Evolutionary conservation across 2,888 invertebrate species (phyloP), one percentile per base, ranked within the genome.

Genomic region (Rhagophthalmus giganteus): DNA sequence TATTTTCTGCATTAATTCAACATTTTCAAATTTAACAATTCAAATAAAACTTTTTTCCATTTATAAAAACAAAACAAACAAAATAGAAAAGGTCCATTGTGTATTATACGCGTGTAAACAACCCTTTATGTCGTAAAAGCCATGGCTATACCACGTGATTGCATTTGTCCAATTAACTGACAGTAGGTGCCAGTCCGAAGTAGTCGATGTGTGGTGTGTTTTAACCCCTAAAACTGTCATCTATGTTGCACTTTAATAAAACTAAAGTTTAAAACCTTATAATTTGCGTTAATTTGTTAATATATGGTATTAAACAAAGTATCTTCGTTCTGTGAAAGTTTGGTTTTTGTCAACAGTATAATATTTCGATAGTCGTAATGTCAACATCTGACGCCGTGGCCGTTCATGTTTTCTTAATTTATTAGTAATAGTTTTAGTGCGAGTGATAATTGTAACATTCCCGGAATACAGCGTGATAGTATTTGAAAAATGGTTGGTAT

Each of bases 391-490:
- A 72, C 68, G 72, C 71, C 71, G 71, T 72, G 72, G 71, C 71
- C 65, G 54, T 69, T 69, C 69, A 70, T 72, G 71, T 70, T 72
- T 72, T 71, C 66, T 64, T 64, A 64, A 67, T 67, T 69, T 67
- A 61, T 65, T 62, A 41, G 47, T 49, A 54, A 45, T 49, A 56
- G 25, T 34, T 52, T 33, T 28, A 32, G 46, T 41, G 61, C 42
- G 56, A 46, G 35, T 53, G 42, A 44, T 57, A 46, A 48, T 34
- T 52, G 46, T 41, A 57, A 58, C 60, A 59, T 60, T 60, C 57
- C 59, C 48, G 44, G 53, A 37, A 39, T 40, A 31, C 41, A 46
- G 50, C 30, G 34, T 32, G 30, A 34, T 28, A 45, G 34, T 51
- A 25, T 37, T 27, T 31, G 31, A 40, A 31, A 51, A 35, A 62